Base-by-base conservation (phyloP, 2,113 vertebrate species). In the Bubalus kerabau region DNA sequence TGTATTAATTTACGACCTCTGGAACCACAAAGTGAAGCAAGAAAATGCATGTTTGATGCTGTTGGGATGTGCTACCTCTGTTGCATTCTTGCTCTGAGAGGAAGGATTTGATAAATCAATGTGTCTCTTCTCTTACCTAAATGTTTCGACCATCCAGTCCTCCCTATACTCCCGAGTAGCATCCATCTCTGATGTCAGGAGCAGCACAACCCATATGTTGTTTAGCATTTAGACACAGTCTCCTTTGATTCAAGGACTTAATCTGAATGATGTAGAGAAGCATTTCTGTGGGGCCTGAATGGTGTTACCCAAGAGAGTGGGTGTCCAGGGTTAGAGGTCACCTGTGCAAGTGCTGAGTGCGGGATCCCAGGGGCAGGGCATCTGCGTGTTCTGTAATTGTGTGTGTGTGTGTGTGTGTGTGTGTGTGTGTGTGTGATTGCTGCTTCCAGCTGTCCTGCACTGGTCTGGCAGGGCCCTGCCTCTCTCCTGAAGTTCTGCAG, bases 21-120 rank as follows among this genome's bases (percentile, higher is more conserved):
- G 87, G 76, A 95, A 59, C 54, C 74, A 48, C 60, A 54, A n/a
- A 59, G 60, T 40, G 48, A 91, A 93, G 81, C 81, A 78, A 48
- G 76, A 54, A 90, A 17, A 36, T 17, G 48, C 52, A 1, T 28
- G 74, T 52, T 64, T 52, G 48, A 67, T 14, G 14, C 71, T 24
- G 0, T 1, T 17, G 74, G 15, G 78, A 40, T 54, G 11, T 0
- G 4, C 46, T 19, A 4, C 43, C n/a, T 82, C 24, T 26, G 0
- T 24, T 16, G 32, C 80, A 10, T 23, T 54, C 71, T 74, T 3
- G 28, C 46, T 46, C 32, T 40, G 15, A 46, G 48, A 96, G 94
- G 64, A 89, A 89, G 48, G 12, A 48, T 43, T 50, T 50, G 57
- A 28, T 40, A 15, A n/a, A 30, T 80, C 24, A n/a, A 7, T 62